These are phyloP conservation scores for Uloborus plumipes DNA, from an alignment of 2,888 invertebrate genomes.

Conservation along the genomic window DNA sequence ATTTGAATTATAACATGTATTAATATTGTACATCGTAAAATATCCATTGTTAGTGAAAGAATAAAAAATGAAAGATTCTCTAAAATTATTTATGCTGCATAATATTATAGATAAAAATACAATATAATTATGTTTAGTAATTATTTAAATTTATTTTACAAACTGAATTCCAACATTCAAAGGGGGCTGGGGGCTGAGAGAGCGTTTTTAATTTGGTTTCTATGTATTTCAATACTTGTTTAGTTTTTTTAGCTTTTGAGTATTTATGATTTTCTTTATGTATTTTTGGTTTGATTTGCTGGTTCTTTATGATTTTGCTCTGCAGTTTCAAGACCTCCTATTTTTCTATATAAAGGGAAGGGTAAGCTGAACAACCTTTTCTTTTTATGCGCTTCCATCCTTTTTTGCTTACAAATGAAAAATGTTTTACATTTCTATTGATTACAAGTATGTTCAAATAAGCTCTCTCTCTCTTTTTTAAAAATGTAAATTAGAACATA, in stretches of 20 bases:
- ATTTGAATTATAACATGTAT: no score
- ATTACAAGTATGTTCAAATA: no score
- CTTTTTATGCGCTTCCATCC: not conserved
- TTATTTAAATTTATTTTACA: no score
- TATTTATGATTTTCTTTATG: not conserved
- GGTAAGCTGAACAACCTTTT: slow-evolving; percentile 22
- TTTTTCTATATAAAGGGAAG: slow-evolving; percentile 49
- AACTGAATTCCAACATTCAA: no score
- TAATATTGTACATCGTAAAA: no score
- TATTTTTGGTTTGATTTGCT: slow-evolving; percentile 28
- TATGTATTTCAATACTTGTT: not conserved
- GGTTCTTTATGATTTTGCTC: slow-evolving; percentile 26
- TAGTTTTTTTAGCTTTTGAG: not conserved
- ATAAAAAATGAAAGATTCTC: not conserved
- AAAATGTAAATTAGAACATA: no score
- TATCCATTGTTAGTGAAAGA: no score
- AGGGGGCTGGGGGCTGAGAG: no score
- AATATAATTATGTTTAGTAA: no score
- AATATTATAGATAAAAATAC: not conserved
- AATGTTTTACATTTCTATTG: no score
- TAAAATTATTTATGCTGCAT: not conserved
- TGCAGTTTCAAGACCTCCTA: slow-evolving; percentile 41
- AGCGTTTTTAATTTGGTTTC: not conserved
- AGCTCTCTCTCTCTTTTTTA: no score
- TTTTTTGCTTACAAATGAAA: no score